Evolutionary conservation across 2,888 invertebrate genomes (phyloP).

Genomic region (Phyllotreta cruciferae): DNA sequence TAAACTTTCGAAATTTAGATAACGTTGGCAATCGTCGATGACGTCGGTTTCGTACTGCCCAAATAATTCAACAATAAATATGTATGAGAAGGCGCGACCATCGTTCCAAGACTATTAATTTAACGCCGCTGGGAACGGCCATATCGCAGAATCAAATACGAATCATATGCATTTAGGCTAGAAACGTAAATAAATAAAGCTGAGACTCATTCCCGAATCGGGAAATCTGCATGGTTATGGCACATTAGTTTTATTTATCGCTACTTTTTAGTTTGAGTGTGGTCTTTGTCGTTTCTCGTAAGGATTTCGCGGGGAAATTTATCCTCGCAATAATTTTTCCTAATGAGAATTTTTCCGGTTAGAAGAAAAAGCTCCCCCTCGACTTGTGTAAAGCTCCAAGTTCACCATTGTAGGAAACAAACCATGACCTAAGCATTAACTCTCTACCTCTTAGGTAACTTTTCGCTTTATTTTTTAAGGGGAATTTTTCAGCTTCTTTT

Average conservation of each 20-base stretch:
- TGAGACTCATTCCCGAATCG: slow-evolving; percentile 15
- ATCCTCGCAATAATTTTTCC: slow-evolving; percentile 11
- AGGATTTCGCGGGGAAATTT: slow-evolving; percentile 16
- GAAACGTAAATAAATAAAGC: slow-evolving; percentile 28
- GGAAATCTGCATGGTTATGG: slow-evolving; percentile 22
- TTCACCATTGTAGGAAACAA: too few species aligned
- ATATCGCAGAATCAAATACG: slow-evolving; percentile 28
- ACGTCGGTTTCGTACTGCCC: slow-evolving; percentile 22
- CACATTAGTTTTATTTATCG: slow-evolving; percentile 28
- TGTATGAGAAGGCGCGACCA: slow-evolving; percentile 34
- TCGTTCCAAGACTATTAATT: slow-evolving; percentile 32
- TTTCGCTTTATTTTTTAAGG: too few species aligned
- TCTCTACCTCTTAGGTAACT: too few species aligned
- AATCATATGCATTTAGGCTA: slow-evolving; percentile 31
- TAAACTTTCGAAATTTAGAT: slow-evolving; percentile 8
- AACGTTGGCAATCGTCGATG: slow-evolving; percentile 26
- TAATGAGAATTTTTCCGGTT: slow-evolving; percentile 11
- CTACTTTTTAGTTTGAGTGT: slow-evolving; percentile 24
- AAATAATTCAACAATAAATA: slow-evolving; percentile 40
- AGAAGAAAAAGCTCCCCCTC: background rate
- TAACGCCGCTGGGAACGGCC: slow-evolving; percentile 20
- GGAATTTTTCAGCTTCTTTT: too few species aligned
- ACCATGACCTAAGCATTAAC: too few species aligned
- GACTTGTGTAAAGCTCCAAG: too few species aligned
- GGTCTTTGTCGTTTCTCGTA: slow-evolving; percentile 15